Evolutionary conservation across 2,797 vertebrate genomes (phyloP).

Genomic region (Heliangelus exortis): DNA sequence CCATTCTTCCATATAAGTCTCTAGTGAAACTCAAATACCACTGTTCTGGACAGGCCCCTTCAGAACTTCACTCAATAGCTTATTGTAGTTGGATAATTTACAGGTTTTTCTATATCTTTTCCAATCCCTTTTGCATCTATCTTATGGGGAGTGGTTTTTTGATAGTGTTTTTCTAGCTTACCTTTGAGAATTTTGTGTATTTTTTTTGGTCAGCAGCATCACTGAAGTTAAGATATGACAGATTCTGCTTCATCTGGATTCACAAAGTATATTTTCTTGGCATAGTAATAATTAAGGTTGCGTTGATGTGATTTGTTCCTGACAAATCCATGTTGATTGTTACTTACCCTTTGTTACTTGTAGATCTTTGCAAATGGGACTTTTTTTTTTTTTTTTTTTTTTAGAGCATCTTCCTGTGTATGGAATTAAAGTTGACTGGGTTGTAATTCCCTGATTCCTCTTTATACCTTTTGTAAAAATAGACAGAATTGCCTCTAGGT

Average conservation of each 20-base stretch:
- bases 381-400: not conserved
- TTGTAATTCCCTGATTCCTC: not conserved
- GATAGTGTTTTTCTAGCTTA: not conserved
- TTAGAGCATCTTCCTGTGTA: not conserved
- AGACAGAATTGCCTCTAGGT: not conserved
- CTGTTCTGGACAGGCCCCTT: not conserved
- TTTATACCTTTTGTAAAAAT: not conserved
- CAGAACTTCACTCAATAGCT: not conserved
- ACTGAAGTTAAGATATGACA: not conserved
- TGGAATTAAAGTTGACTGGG: not conserved
- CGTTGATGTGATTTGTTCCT: not conserved
- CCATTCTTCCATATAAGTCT: not conserved
- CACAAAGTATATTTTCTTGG: not conserved
- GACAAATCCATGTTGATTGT: not conserved
- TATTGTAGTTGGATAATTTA: not conserved
- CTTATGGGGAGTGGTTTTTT: not conserved
- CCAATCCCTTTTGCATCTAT: not conserved
- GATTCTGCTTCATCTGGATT: slow-evolving; percentile 5
- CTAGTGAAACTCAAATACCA: not conserved
- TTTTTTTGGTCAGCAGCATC: not conserved
- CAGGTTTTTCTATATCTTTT: not conserved
- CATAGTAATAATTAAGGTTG: not conserved
- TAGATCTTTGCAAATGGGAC: not conserved
- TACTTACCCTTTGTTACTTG: not conserved
- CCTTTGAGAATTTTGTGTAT: not conserved